Evolutionary conservation across 2,888 invertebrate species (phyloP).

Genomic region (Gnatocerus cornutus): DNA sequence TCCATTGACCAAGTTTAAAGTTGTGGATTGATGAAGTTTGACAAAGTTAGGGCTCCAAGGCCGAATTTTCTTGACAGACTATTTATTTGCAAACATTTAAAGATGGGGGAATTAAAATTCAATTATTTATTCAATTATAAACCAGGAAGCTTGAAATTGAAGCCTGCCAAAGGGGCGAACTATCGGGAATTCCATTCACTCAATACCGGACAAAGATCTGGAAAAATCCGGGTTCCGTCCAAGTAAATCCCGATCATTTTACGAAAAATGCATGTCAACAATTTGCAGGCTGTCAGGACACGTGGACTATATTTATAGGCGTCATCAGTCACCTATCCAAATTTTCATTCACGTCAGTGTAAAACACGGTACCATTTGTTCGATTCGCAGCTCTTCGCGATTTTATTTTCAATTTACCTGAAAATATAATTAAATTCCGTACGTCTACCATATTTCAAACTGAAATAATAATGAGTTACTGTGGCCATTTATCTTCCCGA

Average conservation of each 20-base stretch:
- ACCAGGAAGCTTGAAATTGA: conserved; percentile 41
- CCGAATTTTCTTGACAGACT: conserved; percentile 52
- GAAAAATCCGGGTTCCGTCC: conserved; percentile 6
- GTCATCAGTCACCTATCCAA: conserved; percentile 11
- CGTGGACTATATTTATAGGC: conserved; percentile 12
- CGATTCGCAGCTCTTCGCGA: conserved; percentile 1
- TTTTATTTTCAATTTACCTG: conserved; percentile 41
- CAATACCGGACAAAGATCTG: neutral
- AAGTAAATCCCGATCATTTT: too few relatives aligned
- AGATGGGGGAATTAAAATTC: conserved; percentile 55
- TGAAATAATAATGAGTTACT: conserved; percentile 40
- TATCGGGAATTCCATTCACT: conserved; percentile 12
- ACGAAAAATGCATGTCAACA: conserved; percentile 32
- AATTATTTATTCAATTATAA: conserved; percentile 58
- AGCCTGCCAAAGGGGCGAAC: conserved; percentile 27
- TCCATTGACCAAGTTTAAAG: conserved; percentile 46
- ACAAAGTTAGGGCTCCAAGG: conserved; percentile 41
- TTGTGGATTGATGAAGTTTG: conserved; percentile 54
- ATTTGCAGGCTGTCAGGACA: conserved; percentile 4
- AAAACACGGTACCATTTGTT: conserved; percentile 8
- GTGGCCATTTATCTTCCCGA: conserved; percentile 37
- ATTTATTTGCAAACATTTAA: conserved; percentile 54
- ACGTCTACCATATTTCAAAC: conserved; percentile 37
- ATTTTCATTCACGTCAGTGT: conserved; percentile 9
- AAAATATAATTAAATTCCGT: conserved; percentile 41